Base-by-base conservation (phyloP, 64 coral and sea anemone species). In the Porites lutea region DNA sequence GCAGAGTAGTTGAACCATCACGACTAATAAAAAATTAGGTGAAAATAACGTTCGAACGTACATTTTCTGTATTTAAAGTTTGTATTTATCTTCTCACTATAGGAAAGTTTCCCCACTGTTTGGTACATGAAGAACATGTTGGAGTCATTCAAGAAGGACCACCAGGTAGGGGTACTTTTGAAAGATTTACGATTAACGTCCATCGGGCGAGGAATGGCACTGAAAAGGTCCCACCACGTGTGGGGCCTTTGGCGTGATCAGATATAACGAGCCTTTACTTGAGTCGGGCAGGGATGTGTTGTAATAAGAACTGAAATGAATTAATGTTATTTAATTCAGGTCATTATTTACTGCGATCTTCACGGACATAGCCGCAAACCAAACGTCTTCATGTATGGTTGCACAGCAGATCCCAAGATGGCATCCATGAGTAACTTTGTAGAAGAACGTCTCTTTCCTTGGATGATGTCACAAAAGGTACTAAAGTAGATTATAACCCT, bases 381-480 rank as follows among this genome's bases (percentile, higher is more conserved):
- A 13, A 99, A 99, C 21, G 97, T 99, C 47, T 99, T 99, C 57
- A 99, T 99, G 97, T 99, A 99, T 27, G 97, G 97, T 2, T 99
- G 97, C 83, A 99, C 97, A 13, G 88, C 94, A 47, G 94, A 99
- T 46, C 91, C 77, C 23, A 99, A 92, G 51, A 89, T 92, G 94
- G 72, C 48, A 55, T 93, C 90, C 63, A 87, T 89, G 92, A 94
- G 82, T 2, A 80, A 89, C 68, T 94, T 97, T 70, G 52, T 97
- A 47, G 82, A 94, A 86, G 97, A 99, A 63, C 89, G 97, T 6
- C 78, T 99, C 5, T 99, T 99, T 72, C 94, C 97, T 14, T 99
- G 97, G 97, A 89, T 99, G 94, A 94, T 99, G 94, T 99, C 97
- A 52, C 94, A 99, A 73, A 96, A 96, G 78, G 97, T 99, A 59